Conservation (phyloP, 2,113 vertebrate genomes). For the Brachirus orientalis region DNA sequence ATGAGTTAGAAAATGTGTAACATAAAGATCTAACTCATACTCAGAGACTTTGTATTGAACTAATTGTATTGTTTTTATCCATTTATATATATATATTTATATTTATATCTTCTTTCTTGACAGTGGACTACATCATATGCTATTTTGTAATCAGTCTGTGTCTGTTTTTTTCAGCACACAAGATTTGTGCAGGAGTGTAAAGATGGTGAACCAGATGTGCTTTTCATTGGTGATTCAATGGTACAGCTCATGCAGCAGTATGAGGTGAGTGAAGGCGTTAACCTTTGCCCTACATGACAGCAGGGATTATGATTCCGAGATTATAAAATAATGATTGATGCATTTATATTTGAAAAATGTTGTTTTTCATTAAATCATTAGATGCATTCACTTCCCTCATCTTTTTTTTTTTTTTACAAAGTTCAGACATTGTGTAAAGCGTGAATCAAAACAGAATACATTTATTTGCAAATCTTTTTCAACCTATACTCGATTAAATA, state of each 20-base stretch:
- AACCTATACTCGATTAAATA: too few relatives aligned
- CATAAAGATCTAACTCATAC: neutral
- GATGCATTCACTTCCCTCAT: too few relatives aligned
- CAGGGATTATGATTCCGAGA: too few relatives aligned
- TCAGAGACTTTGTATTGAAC: neutral
- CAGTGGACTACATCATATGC: neutral
- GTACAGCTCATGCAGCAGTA: conserved; percentile 94
- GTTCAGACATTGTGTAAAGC: too few relatives aligned
- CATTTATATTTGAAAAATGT: too few relatives aligned
- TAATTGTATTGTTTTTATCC: neutral
- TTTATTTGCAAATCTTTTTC: too few relatives aligned
- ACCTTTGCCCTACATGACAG: neutral
- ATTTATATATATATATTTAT: too few relatives aligned
- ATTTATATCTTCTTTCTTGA: neutral
- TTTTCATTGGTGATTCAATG: conserved; percentile 98
- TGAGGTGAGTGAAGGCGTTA: conserved; percentile 81
- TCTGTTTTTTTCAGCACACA: conserved; percentile 66
- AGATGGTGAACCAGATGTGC: conserved; percentile 84
- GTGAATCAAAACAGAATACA: too few relatives aligned
- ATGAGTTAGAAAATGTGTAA: conserved; percentile 9
- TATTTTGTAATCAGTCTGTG: conserved; percentile 7
- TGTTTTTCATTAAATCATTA: too few relatives aligned
- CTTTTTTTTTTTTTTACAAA: too few relatives aligned
- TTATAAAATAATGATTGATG: too few relatives aligned
- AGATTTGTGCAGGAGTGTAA: conserved; percentile 83